A percentile compares a stretch with the other conserved stretches of the same genome.
Conservation (phyloP, 2,888 invertebrate species). For the Nyleta sp. region DNA sequence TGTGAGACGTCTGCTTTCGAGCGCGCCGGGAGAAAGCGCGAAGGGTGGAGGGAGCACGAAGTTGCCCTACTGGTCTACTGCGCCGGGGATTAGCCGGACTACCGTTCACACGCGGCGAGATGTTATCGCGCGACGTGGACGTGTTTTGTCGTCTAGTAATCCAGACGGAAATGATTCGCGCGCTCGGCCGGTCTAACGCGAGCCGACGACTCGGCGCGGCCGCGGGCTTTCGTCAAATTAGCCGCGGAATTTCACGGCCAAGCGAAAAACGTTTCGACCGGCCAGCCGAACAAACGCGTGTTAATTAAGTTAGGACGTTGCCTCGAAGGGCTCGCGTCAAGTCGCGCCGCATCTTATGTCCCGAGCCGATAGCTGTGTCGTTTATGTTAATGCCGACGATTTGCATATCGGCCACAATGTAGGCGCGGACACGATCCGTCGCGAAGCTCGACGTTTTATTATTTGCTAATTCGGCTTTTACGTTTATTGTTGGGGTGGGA, state of each 20-base stretch:
- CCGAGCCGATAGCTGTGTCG: conserved; percentile 50
- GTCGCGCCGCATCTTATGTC: conserved; percentile 19
- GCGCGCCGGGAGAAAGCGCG: conserved; percentile 32
- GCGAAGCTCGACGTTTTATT: conserved; percentile 39
- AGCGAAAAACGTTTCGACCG: conserved; percentile 29
- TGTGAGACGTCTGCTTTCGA: conserved; percentile 35
- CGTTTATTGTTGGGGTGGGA: conserved; percentile 16
- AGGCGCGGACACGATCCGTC: conserved; percentile 28
- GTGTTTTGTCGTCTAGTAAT: conserved; percentile 76
- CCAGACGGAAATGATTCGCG: conserved; percentile 72
- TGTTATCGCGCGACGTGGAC: conserved; percentile 71
- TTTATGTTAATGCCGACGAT: conserved; percentile 48
- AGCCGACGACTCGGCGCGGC: conserved; percentile 20
- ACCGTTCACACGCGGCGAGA: conserved; percentile 61
- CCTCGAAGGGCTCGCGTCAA: conserved; percentile 43
- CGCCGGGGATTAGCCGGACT: no score
- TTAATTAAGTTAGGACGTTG: conserved; percentile 60
- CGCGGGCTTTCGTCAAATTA: conserved; percentile 43
- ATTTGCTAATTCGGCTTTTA: conserved; percentile 42
- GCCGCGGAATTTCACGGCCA: conserved; percentile 33
- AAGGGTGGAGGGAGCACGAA: conserved; percentile 14
- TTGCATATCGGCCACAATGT: conserved; percentile 56
- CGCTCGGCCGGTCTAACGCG: conserved; percentile 38
- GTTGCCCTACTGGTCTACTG: conserved; percentile 53
- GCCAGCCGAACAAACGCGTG: conserved; percentile 17